Conservation (phyloP, 2,797 vertebrate genomes). For the Chelidonichthys spinosus region DNA sequence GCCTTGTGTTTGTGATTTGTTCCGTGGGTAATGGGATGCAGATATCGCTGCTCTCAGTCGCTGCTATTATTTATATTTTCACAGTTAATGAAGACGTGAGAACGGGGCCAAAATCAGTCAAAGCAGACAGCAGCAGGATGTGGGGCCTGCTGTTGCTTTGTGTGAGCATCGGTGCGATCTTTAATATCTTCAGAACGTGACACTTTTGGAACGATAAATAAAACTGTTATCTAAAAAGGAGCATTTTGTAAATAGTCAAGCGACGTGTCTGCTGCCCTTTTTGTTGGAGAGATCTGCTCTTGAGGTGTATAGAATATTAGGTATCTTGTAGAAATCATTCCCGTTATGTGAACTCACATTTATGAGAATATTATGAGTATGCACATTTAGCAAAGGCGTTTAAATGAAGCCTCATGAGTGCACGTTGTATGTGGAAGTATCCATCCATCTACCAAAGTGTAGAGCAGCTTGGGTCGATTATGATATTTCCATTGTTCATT, state of each 20-base stretch:
- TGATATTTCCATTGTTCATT: not conserved
- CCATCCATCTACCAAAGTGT: not conserved
- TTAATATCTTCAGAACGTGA: not conserved
- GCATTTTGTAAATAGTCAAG: slow-evolving; percentile 8
- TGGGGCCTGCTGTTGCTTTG: not conserved
- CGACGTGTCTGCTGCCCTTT: not conserved
- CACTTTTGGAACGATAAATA: not conserved
- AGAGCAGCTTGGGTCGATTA: not conserved
- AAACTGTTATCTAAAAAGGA: not conserved
- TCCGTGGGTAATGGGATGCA: slow-evolving; percentile 57
- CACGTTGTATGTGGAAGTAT: not conserved
- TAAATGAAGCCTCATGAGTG: not conserved
- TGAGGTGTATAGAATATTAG: not conserved
- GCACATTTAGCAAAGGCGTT: not conserved
- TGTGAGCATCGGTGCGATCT: not conserved
- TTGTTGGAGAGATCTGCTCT: not conserved
- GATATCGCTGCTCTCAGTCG: slow-evolving; percentile 40
- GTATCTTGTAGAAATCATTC: too few relatives aligned
- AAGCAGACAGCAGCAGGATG: slow-evolving; percentile 26
- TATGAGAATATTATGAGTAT: not conserved
- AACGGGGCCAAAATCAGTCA: slow-evolving; percentile 36
- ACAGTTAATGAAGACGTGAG: slow-evolving; percentile 51
- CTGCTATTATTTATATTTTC: slow-evolving; percentile 59
- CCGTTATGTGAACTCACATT: not conserved
- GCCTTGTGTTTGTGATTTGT: slow-evolving; percentile 57